Percentiles rank a stretch among this genome's conserved stretches.
Evolutionary conservation across 2,888 invertebrate species (phyloP).

Genomic region (Drosophila peninsularis): DNA sequence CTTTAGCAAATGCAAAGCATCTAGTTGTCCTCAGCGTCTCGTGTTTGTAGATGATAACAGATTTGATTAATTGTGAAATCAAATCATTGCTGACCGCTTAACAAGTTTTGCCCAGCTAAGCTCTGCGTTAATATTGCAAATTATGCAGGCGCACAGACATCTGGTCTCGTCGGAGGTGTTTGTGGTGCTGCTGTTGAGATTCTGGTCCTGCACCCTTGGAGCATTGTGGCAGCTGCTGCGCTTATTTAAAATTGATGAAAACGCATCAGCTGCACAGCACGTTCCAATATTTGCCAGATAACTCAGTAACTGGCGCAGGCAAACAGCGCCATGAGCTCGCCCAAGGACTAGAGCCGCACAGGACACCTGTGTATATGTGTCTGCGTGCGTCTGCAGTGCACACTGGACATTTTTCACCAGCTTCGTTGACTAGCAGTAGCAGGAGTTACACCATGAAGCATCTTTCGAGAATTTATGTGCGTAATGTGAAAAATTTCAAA

Average conservation of each 20-base stretch:
- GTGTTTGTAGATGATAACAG: constrained; percentile 13
- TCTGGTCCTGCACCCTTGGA: constrained; percentile 24
- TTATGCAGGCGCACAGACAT: constrained; percentile 65
- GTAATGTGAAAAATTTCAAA: constrained; percentile 74
- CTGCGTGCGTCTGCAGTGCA: constrained; percentile 13
- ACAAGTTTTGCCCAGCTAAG: constrained; percentile 26
- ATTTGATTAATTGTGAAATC: constrained; percentile 36
- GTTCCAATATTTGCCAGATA: constrained; percentile 80
- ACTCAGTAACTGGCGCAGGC: constrained; percentile 73
- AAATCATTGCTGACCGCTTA: constrained; percentile 22
- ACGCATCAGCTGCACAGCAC: constrained; percentile 80
- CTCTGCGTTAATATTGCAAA: constrained; percentile 43
- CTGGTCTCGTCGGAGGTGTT: constrained; percentile 13
- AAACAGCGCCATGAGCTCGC: constrained; percentile 66
- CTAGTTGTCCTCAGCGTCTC: neutral
- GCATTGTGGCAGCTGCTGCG: constrained; percentile 62
- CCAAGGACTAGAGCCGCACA: constrained; percentile 58
- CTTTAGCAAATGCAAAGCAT: neutral
- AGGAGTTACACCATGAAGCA: constrained; percentile 42
- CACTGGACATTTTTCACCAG: constrained; percentile 77
- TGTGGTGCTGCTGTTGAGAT: neutral
- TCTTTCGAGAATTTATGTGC: constrained; percentile 71
- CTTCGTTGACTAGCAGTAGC: constrained; percentile 54
- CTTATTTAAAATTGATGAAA: constrained; percentile 81
- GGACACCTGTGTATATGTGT: constrained; percentile 50